phyloP scores from a whole-genome alignment of 2,797 vertebrate genomes.

The Varecia variegata region DNA sequence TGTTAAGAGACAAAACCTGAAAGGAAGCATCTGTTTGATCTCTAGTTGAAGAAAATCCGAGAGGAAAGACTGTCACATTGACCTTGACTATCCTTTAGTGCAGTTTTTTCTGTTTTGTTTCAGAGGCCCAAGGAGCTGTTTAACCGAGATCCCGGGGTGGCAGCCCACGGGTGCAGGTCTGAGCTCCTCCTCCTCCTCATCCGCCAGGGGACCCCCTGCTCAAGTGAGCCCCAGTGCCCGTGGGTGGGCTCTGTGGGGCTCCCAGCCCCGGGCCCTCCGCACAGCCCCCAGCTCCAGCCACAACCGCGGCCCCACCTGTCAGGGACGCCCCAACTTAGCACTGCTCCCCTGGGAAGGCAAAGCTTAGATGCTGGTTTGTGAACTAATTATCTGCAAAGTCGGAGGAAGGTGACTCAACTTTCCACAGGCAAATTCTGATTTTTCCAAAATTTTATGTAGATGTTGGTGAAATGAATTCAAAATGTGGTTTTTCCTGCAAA shows the following conservation, averaged over 20 bases:
- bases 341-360: rapidly evolving
- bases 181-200: rapidly evolving
- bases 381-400: not conserved
- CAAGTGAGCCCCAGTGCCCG: rapidly evolving
- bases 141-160: rapidly evolving
- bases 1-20: not conserved
- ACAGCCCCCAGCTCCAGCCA: rapidly evolving
- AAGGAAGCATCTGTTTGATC: not conserved
- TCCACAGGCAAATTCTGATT: not conserved
- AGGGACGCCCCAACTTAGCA: rapidly evolving
- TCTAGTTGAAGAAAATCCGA: not conserved
- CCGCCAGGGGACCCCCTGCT: not conserved
- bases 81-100: no score
- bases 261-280: rapidly evolving
- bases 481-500: not conserved
- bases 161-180: rapidly evolving
- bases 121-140: not conserved
- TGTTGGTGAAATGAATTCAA: not conserved
- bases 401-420: not conserved
- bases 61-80: not conserved
- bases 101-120: not conserved
- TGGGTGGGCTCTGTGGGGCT: not conserved
- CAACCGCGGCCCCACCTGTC: not conserved
- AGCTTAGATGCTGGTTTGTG: rapidly evolving
- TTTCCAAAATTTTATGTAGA: not conserved